Evolutionary conservation across 1,140 invertebrate species (phyloP).

Genomic region (Brachionus angularis): DNA sequence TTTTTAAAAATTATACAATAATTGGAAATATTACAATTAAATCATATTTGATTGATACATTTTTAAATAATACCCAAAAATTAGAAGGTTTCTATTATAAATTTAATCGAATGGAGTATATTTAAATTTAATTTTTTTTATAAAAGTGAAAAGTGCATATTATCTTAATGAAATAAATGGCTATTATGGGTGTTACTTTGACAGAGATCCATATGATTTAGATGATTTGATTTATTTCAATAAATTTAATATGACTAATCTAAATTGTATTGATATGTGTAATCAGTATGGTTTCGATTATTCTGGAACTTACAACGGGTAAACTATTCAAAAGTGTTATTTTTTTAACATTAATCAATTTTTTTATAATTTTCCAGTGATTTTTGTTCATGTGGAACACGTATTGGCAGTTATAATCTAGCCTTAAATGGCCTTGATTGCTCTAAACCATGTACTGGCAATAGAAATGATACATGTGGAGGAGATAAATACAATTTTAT

Average conservation of each 20-base stretch:
- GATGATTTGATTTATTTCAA: neutral
- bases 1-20: neutral
- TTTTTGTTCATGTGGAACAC: neutral
- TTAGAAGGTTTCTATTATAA: neutral
- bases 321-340: no score
- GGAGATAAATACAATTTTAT: neutral
- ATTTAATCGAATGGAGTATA: neutral
- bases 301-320: neutral
- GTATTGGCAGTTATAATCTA: neutral
- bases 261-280: neutral
- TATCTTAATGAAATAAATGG: neutral
- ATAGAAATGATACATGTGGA: neutral
- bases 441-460: neutral
- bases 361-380: no score
- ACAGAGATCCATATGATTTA: neutral
- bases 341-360: no score
- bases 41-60: neutral
- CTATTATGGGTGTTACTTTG: slow-evolving; percentile 9
- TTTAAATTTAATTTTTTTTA: neutral
- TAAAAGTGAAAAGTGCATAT: neutral
- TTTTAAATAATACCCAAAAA: no score
- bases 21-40: neutral
- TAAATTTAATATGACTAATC: neutral
- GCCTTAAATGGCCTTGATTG: no score
- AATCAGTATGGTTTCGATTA: neutral